Conservation (phyloP, 1,140 invertebrate species). For the Paracyclopina nana region DNA sequence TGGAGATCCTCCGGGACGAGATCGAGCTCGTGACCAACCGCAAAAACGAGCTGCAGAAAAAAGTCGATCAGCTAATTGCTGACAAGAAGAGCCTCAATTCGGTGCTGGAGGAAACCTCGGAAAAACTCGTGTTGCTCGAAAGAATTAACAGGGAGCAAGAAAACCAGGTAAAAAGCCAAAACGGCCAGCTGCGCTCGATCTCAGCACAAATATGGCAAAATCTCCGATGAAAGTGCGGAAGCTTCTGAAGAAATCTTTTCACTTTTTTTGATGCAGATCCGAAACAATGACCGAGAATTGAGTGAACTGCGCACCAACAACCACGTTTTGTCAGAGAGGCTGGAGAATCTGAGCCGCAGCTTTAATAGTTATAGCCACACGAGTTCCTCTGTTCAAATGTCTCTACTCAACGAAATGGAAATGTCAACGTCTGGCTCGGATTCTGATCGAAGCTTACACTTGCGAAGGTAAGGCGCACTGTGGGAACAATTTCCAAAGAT, state of each 20-base stretch:
- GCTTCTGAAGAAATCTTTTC: no score
- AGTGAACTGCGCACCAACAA: neutral
- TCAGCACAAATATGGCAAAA: no score
- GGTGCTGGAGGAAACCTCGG: neutral
- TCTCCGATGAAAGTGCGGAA: no score
- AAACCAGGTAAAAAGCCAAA: neutral
- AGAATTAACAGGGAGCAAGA: neutral
- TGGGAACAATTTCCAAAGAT: no score
- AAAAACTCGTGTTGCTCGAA: neutral
- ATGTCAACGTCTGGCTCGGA: no score
- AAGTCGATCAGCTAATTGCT: neutral
- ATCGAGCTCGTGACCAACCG: neutral
- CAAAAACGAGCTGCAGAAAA: neutral
- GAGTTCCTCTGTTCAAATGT: neutral
- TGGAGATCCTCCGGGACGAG: slow-evolving; percentile 67
- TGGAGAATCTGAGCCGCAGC: neutral
- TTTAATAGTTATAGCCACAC: neutral
- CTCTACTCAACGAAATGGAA: neutral
- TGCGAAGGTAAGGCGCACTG: no score
- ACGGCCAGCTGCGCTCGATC: neutral
- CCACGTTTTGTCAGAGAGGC: neutral
- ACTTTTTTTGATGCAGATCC: neutral
- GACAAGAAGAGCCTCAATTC: neutral
- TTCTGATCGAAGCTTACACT: no score
- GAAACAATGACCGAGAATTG: neutral